A percentile compares a stretch with the other conserved stretches of the same genome.
These are phyloP conservation scores for Trichogramma dendrolimi DNA, from an alignment of 2,888 invertebrate genomes.

Conservation along the genomic window DNA sequence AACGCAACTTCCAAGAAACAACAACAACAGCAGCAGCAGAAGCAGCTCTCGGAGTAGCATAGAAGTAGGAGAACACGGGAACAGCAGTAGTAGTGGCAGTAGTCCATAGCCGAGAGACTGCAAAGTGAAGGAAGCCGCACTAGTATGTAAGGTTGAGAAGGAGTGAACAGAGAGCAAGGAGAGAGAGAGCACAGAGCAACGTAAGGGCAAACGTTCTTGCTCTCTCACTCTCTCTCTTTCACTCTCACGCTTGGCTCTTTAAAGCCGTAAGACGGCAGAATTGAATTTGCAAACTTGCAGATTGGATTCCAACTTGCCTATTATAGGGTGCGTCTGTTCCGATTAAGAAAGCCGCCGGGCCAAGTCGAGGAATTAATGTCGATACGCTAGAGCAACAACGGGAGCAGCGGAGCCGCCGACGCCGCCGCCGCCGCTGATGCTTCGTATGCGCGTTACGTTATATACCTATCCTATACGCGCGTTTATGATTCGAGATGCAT, in stretches of 20 bases:
- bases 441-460: slow-evolving; percentile 9
- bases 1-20: too few relatives aligned
- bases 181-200: slow-evolving; percentile 18
- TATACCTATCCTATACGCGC: background rate
- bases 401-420: slow-evolving; percentile 38
- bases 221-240: slow-evolving; percentile 16
- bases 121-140: too few relatives aligned
- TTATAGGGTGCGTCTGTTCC: slow-evolving; percentile 54
- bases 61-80: too few relatives aligned
- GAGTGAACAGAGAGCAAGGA: too few relatives aligned
- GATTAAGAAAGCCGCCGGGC: slow-evolving; percentile 47
- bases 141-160: too few relatives aligned
- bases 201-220: slow-evolving; percentile 13
- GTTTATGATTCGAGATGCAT: too few relatives aligned
- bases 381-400: slow-evolving; percentile 45
- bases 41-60: too few relatives aligned
- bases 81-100: too few relatives aligned
- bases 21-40: too few relatives aligned
- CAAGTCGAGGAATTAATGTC: slow-evolving; percentile 51
- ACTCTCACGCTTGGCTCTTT: slow-evolving; percentile 15
- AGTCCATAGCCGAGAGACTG: too few relatives aligned
- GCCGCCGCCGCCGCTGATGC: slow-evolving; percentile 36
- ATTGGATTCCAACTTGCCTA: slow-evolving; percentile 54
- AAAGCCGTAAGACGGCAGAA: slow-evolving; percentile 38
- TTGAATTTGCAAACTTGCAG: slow-evolving; percentile 54